Conservation (phyloP, 2,113 vertebrate species). For the Maccullochella peelii region DNA sequence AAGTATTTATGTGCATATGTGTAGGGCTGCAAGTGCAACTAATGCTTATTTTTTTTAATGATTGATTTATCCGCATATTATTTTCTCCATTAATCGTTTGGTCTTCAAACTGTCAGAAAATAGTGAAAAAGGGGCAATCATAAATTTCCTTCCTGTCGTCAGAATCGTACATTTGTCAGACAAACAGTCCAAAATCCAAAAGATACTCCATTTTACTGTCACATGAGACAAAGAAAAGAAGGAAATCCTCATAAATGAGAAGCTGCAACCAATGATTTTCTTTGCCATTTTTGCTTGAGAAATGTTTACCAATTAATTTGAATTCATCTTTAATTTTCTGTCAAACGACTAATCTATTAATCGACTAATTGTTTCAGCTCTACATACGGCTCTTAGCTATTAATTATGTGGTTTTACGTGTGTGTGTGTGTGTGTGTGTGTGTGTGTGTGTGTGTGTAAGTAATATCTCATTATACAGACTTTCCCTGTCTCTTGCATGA, state of each 20-base stretch:
- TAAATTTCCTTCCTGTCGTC: background rate
- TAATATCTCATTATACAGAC: constrained; percentile 23
- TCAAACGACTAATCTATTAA: background rate
- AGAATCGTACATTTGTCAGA: background rate
- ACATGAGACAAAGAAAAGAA: background rate
- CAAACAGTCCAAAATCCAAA: background rate
- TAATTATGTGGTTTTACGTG: background rate
- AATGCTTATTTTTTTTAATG: background rate
- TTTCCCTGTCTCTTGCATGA: constrained; percentile 2
- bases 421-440: background rate
- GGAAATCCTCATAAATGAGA: background rate
- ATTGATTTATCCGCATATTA: background rate
- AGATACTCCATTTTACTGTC: background rate
- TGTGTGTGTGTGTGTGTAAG: constrained; percentile 20
- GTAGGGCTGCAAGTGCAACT: background rate
- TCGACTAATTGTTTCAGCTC: background rate
- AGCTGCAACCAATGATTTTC: background rate
- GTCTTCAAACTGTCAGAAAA: background rate
- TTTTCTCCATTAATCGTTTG: background rate
- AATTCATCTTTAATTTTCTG: background rate
- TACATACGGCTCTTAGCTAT: background rate
- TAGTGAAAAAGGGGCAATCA: background rate
- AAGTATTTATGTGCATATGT: background rate
- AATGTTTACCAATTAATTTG: background rate
- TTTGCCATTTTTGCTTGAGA: background rate